Conservation (phyloP, 2,888 invertebrate genomes). For the Cheilosia impressa region DNA sequence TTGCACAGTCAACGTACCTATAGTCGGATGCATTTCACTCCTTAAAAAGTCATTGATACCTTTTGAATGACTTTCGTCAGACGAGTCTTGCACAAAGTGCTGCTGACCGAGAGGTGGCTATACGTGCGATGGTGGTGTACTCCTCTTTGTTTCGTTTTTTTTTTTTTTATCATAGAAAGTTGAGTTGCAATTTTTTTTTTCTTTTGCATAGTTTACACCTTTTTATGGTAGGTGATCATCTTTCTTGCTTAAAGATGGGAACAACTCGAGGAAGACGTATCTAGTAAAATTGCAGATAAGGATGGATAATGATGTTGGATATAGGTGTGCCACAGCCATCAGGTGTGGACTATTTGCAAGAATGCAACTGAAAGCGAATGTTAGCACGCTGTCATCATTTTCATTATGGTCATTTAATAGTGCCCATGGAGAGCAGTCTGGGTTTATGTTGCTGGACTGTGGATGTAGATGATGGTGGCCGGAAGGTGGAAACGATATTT, state of each 20-base stretch:
- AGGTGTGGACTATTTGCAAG: slow-evolving; percentile 16
- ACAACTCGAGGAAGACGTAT: slow-evolving; percentile 5
- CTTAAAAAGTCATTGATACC: slow-evolving; percentile 66
- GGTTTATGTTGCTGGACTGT: no score
- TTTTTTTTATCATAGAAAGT: slow-evolving; percentile 1
- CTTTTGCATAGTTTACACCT: background rate
- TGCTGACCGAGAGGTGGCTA: slow-evolving; percentile 2
- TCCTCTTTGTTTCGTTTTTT: background rate
- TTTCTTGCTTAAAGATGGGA: background rate
- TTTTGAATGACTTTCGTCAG: slow-evolving; percentile 54
- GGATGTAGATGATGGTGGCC: no score
- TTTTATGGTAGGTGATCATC: slow-evolving; percentile 24
- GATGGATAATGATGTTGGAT: slow-evolving; percentile 15
- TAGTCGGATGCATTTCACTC: slow-evolving; percentile 66
- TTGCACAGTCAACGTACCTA: slow-evolving; percentile 48
- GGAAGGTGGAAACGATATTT: no score
- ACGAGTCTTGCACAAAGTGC: slow-evolving; percentile 12
- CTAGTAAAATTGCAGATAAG: slow-evolving; percentile 9
- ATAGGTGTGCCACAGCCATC: slow-evolving; percentile 3
- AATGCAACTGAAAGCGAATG: slow-evolving; percentile 29
- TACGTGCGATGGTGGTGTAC: background rate
- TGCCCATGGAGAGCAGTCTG: background rate
- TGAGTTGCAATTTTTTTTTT: slow-evolving; percentile 22
- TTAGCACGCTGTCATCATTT: slow-evolving; percentile 8
- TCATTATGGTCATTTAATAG: slow-evolving; percentile 12